Evolutionary conservation across 2,888 invertebrate species (phyloP).

Genomic region (Carpatolechia fugitivella): DNA sequence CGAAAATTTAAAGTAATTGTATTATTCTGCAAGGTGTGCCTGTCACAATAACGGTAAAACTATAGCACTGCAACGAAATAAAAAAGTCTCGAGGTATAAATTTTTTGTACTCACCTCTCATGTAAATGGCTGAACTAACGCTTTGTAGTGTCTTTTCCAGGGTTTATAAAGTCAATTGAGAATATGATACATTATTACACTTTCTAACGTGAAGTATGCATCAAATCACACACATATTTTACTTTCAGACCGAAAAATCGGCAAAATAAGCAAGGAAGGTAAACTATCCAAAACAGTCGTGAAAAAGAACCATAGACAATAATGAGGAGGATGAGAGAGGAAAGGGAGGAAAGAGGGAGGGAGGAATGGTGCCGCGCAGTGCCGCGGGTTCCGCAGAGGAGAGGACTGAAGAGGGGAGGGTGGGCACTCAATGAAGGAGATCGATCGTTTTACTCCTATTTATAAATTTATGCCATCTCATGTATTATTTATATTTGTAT

Average conservation of each 20-base stretch:
- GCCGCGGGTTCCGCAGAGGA: not conserved
- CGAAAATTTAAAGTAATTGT: constrained; percentile 15
- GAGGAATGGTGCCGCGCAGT: not conserved
- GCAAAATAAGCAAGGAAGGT: constrained; percentile 72
- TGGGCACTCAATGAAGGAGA: constrained; percentile 16
- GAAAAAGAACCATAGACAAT: constrained; percentile 74
- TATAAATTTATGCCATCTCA: not conserved
- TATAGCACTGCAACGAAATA: constrained; percentile 44
- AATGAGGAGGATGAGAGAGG: constrained; percentile 1
- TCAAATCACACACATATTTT: constrained; percentile 60
- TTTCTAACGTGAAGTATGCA: constrained; percentile 41
- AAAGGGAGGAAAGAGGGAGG: constrained; percentile 10
- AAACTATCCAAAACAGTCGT: constrained; percentile 79
- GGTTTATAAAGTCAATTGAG: constrained; percentile 44
- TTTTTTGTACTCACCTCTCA: constrained; percentile 79
- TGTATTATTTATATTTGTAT: not conserved
- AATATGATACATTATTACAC: constrained; percentile 59
- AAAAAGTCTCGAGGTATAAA: constrained; percentile 66
- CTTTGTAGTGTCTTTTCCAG: constrained; percentile 43
- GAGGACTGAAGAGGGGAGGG: not conserved
- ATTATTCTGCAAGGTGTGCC: constrained; percentile 19
- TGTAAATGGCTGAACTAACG: constrained; percentile 75
- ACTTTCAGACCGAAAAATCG: constrained; percentile 67
- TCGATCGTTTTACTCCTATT: constrained; percentile 27
- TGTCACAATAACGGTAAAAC: constrained; percentile 39